Evolutionary conservation across 2,797 vertebrate genomes (phyloP), one percentile per base, ranked within the genome.

Genomic region (Parotocinclus haroldoi): DNA sequence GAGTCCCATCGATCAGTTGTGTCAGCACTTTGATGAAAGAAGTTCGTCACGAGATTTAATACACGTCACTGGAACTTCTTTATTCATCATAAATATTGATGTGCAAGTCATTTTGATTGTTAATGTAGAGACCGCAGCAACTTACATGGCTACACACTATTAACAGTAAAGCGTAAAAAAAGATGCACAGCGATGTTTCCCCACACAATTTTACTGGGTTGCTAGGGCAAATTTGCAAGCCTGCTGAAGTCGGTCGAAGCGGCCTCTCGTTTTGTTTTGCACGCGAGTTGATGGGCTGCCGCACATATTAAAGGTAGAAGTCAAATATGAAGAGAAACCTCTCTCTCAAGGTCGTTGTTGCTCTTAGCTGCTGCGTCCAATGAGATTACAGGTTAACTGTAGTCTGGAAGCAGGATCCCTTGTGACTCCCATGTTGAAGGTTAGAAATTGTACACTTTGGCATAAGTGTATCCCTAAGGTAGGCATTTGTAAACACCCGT

Each of bases 331-430:
- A 50, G 50, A 53, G 27, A 38, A 62, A 68, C 54, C 55, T 58
- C 58, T 16, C 48, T 45, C 27, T 70, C 74, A 79, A 76, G 66
- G 77, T 76, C 66, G 42, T 61, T 57, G 58, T 51, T 68, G 60
- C 69, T 66, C 69, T 69, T 71, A 72, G 69, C 63, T 58, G 63
- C 65, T 53, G 65, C 62, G 51, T 74, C 56, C 58, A 48, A 64
- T 66, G 58, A 66, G 74, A 69, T 67, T 74, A 65, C 57, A 68
- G 65, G 59, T 56, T 74, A 65, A 65, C 63, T 14, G 17, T 69
- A 50, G 63, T 69, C 56, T 58, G 59, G 63, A 66, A 72, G 51
- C 61, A 67, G 6, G 7, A 49, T 58, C 73, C 37, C 63, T 58
- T 51, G 65, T 63, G 71, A 68, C 61, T 59, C 60, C 55, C 59